A percentile compares a stretch with the other conserved stretches of the same genome.
Evolutionary conservation across 2,113 vertebrate species (phyloP).

Genomic region (Rana temporaria): DNA sequence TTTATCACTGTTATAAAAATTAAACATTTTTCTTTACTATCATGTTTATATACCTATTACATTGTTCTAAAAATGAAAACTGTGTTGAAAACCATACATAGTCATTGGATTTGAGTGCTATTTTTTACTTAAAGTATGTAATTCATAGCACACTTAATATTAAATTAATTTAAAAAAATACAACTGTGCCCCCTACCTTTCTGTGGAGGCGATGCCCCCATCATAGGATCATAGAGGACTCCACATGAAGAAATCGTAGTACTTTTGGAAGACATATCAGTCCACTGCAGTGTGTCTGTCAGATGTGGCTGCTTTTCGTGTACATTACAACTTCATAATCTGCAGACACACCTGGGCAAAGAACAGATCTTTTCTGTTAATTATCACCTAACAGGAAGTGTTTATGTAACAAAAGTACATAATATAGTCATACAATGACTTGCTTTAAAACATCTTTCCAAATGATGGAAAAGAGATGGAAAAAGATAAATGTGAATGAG

Average conservation of each 20-base stretch:
- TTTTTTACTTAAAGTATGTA: too few species aligned
- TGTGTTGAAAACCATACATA: too few species aligned
- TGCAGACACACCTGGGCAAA: slow-evolving; percentile 35
- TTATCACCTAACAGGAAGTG: slow-evolving; percentile 5
- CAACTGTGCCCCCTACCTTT: slow-evolving; percentile 2
- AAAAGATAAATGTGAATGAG: not conserved
- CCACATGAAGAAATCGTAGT: not conserved
- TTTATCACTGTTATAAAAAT: too few species aligned
- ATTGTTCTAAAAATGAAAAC: too few species aligned
- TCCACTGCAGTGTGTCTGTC: not conserved
- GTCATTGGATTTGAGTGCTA: too few species aligned
- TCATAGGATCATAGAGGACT: not conserved
- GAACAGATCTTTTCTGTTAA: slow-evolving; percentile 19
- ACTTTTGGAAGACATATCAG: not conserved
- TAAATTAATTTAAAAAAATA: too few species aligned
- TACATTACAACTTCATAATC: not conserved
- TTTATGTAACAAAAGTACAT: too few species aligned
- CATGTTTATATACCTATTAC: too few species aligned
- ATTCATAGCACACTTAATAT: too few species aligned
- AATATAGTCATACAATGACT: too few species aligned
- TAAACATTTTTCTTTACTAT: too few species aligned
- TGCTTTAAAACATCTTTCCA: not conserved
- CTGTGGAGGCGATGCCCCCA: not conserved
- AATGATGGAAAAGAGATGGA: not conserved
- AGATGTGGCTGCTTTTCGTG: not conserved